Conservation (phyloP, 1,140 invertebrate genomes). For the Pseudomyrmex flavicornis region DNA sequence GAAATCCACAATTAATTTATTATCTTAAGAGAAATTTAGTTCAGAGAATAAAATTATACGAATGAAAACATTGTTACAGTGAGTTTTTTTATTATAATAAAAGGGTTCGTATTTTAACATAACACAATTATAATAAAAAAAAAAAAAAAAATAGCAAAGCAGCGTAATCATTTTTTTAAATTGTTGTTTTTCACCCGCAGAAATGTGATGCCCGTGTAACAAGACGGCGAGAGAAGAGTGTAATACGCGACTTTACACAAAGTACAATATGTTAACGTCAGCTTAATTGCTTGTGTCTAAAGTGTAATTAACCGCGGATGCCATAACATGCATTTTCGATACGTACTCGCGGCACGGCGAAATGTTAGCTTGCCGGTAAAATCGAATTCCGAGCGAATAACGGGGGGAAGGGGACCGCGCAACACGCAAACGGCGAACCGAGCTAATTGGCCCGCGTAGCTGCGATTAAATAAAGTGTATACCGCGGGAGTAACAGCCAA, state of each 20-base stretch:
- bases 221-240: background rate
- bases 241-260: slow-evolving; percentile 3
- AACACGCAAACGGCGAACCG: slow-evolving; percentile 33
- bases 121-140: background rate
- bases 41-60: background rate
- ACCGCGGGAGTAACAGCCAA: slow-evolving; percentile 54
- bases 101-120: no score
- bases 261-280: slow-evolving; percentile 27
- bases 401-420: background rate
- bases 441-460: slow-evolving; percentile 62
- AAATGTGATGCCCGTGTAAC: background rate
- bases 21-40: background rate
- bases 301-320: slow-evolving; percentile 51
- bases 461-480: slow-evolving; percentile 66
- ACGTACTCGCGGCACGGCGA: slow-evolving; percentile 19
- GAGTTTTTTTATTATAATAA: background rate
- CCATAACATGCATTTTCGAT: slow-evolving; percentile 27
- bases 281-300: slow-evolving; percentile 23
- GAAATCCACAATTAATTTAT: no score
- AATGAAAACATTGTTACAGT: background rate
- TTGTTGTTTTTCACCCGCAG: background rate
- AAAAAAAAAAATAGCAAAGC: background rate
- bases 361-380: slow-evolving; percentile 49
- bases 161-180: background rate
- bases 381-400: slow-evolving; percentile 49